Conservation (phyloP, 1,140 invertebrate species). For the Drosophila watanabei region DNA sequence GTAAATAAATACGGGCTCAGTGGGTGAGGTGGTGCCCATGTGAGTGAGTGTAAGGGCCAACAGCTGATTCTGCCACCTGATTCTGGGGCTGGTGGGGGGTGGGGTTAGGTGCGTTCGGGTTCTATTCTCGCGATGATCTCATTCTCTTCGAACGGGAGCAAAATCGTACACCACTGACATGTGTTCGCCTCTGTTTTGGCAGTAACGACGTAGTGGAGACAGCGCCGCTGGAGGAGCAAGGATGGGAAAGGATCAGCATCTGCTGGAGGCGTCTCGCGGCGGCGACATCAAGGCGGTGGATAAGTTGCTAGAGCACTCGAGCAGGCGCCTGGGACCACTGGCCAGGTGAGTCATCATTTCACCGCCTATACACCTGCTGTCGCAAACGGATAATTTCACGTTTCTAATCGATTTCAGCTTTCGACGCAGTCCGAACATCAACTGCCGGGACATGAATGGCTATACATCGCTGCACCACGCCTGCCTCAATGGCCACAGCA, state of each 20-base stretch:
- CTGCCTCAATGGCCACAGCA: constrained; percentile 95
- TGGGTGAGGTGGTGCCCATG: not conserved
- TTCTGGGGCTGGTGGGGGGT: constrained; percentile 33
- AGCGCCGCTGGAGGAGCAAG: constrained; percentile 5
- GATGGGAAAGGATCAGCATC: constrained; percentile 96
- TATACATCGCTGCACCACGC: constrained; percentile 98
- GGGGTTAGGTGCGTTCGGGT: constrained; percentile 16
- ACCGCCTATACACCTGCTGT: not conserved
- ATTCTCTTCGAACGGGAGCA: constrained; percentile 40
- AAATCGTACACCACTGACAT: constrained; percentile 13
- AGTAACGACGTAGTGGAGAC: constrained; percentile 15
- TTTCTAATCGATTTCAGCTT: constrained; percentile 88
- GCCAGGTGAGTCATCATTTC: constrained; percentile 89
- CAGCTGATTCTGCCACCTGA: constrained; percentile 58
- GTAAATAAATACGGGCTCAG: constrained; percentile 20
- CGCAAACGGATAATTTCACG: not conserved
- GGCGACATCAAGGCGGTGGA: constrained; percentile 95
- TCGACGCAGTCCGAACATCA: constrained; percentile 94
- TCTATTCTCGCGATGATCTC: constrained; percentile 56
- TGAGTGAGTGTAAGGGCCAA: constrained; percentile 34
- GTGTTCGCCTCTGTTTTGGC: constrained; percentile 11
- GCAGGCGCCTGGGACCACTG: constrained; percentile 96
- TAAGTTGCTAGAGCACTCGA: constrained; percentile 94
- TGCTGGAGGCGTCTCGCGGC: constrained; percentile 96
- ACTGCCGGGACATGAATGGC: constrained; percentile 96